phyloP scores from a whole-genome alignment of 2,797 vertebrate species.

The Cyprinella venusta region DNA sequence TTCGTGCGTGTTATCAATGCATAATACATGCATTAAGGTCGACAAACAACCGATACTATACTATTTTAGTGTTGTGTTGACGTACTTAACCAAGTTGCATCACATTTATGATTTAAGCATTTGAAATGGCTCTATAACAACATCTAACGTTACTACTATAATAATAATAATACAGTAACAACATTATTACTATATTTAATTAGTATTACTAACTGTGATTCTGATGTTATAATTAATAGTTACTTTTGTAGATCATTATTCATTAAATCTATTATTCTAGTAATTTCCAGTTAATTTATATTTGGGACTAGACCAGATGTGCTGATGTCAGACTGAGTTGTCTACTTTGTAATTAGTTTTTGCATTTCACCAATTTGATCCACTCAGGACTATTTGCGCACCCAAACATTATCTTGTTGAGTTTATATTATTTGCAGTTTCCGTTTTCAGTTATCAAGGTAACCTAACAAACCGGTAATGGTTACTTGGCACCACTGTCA shows the following conservation, averaged over 20 bases:
- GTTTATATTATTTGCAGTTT: no score
- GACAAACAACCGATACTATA: background rate
- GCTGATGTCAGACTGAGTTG: background rate
- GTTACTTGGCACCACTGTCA: background rate
- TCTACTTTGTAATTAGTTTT: background rate
- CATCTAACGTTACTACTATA: background rate
- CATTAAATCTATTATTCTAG: background rate
- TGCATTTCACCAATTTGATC: background rate
- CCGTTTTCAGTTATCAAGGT: background rate
- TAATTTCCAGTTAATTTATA: background rate
- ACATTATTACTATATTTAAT: background rate
- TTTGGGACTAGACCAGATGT: background rate
- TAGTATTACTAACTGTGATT: background rate
- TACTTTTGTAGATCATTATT: background rate
- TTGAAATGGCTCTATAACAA: background rate
- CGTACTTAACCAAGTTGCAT: background rate
- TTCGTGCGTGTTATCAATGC: background rate
- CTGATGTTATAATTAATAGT: background rate
- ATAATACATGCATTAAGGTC: background rate
- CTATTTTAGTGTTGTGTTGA: background rate
- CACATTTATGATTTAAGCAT: background rate
- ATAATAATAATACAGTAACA: background rate
- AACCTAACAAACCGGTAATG: background rate
- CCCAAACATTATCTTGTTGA: background rate
- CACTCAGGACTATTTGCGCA: background rate